Percentiles rank a stretch among this genome's conserved stretches.
Conservation (phyloP, 2,113 vertebrate genomes). For the Phyllopteryx taeniolatus region DNA sequence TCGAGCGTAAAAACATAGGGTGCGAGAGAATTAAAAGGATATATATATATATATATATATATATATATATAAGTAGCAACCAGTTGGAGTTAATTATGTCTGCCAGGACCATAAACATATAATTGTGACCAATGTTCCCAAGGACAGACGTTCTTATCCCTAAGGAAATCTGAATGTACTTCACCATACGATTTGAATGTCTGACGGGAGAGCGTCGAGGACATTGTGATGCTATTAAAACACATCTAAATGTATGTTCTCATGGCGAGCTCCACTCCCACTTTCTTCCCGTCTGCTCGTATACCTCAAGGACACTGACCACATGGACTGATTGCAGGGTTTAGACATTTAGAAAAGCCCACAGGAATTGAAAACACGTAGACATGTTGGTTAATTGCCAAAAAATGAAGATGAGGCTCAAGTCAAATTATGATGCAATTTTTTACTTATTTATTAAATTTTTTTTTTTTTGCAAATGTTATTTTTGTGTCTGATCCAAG, state of each 20-base stretch:
- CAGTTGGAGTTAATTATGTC: constrained; percentile 45
- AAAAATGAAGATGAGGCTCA: constrained; percentile 7
- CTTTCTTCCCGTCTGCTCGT: constrained; percentile 16
- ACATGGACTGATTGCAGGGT: constrained; percentile 68
- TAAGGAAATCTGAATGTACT: constrained; percentile 5
- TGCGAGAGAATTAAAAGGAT: constrained; percentile 37
- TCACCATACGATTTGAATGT: constrained; percentile 16
- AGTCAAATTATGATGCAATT: constrained; percentile 5
- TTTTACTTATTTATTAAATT: not conserved
- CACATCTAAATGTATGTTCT: constrained; percentile 32
- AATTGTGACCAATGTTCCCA: constrained; percentile 44
- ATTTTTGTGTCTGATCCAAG: constrained; percentile 14
- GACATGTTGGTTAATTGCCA: constrained; percentile 40
- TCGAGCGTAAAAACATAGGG: constrained; percentile 31
- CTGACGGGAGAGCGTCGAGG: constrained; percentile 11
- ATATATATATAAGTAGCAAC: constrained; percentile 18
- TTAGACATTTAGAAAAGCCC: constrained; percentile 58
- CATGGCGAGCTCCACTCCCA: constrained; percentile 15
- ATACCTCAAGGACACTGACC: constrained; percentile 45
- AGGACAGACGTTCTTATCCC: constrained; percentile 15
- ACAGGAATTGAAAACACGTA: constrained; percentile 54
- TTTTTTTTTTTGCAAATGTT: constrained; percentile 25
- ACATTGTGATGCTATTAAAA: constrained; percentile 11
- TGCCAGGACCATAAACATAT: constrained; percentile 23
- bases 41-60: not conserved